Evolutionary conservation across 2,888 invertebrate genomes (phyloP).

Genomic region (Tiliacea citrago): DNA sequence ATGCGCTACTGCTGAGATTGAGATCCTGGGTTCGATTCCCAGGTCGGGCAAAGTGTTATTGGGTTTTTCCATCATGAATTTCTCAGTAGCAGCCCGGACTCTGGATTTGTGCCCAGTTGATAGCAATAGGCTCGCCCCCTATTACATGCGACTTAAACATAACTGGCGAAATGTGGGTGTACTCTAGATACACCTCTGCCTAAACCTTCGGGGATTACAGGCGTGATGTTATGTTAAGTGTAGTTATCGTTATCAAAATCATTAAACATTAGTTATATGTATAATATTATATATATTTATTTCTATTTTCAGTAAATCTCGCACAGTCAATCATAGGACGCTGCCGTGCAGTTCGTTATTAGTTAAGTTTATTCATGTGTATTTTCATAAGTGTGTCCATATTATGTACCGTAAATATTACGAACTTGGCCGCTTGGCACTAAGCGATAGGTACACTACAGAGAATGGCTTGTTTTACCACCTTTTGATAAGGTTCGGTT

Average conservation of each 20-base stretch:
- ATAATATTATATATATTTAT: slow-evolving; percentile 22
- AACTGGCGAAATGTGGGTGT: not conserved
- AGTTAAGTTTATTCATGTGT: slow-evolving; percentile 43
- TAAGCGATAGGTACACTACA: not conserved
- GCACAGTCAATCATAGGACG: slow-evolving; percentile 38
- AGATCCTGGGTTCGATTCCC: not conserved
- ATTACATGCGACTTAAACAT: not conserved
- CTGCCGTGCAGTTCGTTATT: slow-evolving; percentile 50
- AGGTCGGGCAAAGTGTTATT: not conserved
- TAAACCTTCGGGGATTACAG: not conserved
- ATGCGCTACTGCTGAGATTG: not conserved
- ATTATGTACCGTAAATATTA: slow-evolving; percentile 14
- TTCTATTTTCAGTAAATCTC: slow-evolving; percentile 54
- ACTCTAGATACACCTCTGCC: not conserved
- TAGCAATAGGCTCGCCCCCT: not conserved
- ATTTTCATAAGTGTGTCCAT: slow-evolving; percentile 21
- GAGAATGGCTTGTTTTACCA: not conserved
- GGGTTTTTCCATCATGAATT: not conserved
- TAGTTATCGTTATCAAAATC: no score
- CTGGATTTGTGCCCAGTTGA: not conserved
- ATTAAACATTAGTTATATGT: not conserved
- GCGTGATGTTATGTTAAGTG: no score
- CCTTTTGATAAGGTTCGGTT: not conserved
- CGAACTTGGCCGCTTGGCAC: not conserved
- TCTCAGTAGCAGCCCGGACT: not conserved